These are phyloP conservation scores for Myotis planiceps DNA, from an alignment of 2,797 vertebrate genomes.

Conservation along the genomic window DNA sequence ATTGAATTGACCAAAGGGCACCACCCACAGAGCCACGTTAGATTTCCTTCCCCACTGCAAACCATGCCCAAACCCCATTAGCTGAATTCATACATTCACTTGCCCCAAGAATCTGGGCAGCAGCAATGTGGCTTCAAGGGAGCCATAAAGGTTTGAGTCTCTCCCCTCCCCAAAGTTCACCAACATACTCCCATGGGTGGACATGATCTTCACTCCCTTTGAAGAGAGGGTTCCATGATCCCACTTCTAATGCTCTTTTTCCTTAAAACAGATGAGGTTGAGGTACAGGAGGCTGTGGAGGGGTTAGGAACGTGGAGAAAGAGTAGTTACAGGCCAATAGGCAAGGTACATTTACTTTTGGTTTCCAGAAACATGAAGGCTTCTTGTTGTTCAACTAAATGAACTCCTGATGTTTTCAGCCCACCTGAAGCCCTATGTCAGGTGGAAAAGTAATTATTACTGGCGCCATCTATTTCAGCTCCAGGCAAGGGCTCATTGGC, in stretches of 20 bases:
- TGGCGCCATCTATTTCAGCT: neutral
- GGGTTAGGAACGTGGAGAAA: neutral
- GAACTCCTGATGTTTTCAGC: neutral
- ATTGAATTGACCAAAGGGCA: neutral
- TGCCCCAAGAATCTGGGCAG: neutral
- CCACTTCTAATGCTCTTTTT: neutral
- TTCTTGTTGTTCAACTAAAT: neutral
- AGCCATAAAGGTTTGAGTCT: neutral
- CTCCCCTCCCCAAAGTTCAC: neutral
- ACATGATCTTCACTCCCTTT: neutral
- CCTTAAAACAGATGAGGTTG: neutral
- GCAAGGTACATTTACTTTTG: neutral
- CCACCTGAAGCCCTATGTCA: neutral
- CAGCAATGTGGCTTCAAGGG: neutral
- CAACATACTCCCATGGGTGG: neutral
- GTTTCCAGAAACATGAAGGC: neutral
- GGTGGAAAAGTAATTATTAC: neutral
- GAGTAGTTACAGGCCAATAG: neutral
- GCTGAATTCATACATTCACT: neutral
- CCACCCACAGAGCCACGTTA: neutral
- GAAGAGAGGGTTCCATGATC: neutral
- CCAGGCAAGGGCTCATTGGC: neutral
- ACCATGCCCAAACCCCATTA: neutral
- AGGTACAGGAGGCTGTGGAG: neutral
- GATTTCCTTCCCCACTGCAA: neutral